Evolutionary conservation across 2,888 invertebrate species (phyloP).

Genomic region (Rhingia rostrata): DNA sequence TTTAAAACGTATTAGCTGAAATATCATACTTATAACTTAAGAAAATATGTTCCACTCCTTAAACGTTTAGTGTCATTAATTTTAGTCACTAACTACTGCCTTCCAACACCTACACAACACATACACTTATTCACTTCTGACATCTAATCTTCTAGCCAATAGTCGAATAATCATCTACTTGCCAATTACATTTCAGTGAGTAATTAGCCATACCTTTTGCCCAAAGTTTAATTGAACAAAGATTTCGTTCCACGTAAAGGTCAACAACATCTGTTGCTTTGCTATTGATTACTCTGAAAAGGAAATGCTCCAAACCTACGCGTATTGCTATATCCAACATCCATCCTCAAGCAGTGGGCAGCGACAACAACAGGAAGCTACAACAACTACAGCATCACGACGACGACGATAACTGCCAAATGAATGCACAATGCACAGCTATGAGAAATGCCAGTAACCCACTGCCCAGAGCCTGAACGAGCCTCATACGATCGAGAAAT

Average conservation of each 20-base stretch:
- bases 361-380: conserved; percentile 49
- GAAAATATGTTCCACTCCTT: no score
- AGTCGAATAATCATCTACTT: conserved; percentile 12
- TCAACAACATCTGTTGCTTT: conserved; percentile 63
- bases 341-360: conserved; percentile 21
- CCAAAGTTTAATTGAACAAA: conserved; percentile 53
- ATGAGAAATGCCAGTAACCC: conserved; percentile 55
- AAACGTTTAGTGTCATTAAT: no score
- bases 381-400: conserved; percentile 16
- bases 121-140: conserved; percentile 1
- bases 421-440: conserved; percentile 7
- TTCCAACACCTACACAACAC: background rate
- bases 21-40: no score
- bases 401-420: conserved; percentile 29
- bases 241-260: conserved; percentile 50
- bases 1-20: no score
- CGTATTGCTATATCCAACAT: conserved; percentile 51
- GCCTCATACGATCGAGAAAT: conserved; percentile 20
- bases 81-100: no score
- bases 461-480: conserved; percentile 29
- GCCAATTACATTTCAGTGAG: conserved; percentile 8
- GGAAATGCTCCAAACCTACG: conserved; percentile 65
- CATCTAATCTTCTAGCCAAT: conserved; percentile 8
- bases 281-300: conserved; percentile 46
- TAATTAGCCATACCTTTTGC: conserved; percentile 54